These are phyloP conservation scores for Ranitomeya imitator DNA, from an alignment of 2,113 vertebrate species.

Conservation along the genomic window DNA sequence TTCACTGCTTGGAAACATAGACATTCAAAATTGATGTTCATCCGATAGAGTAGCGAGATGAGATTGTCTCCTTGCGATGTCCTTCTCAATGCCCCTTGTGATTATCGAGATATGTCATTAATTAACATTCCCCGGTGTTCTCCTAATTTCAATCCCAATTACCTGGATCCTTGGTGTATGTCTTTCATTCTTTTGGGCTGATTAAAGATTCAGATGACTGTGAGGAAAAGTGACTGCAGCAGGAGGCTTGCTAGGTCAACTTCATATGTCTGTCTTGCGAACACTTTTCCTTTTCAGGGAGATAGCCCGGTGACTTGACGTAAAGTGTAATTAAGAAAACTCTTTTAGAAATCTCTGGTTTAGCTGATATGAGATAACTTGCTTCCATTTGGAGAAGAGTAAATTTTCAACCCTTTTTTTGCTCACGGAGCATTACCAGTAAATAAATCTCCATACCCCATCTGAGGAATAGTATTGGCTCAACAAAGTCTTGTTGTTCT, in stretches of 20 bases:
- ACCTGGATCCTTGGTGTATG: constrained; percentile 26
- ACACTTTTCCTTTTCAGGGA: neutral
- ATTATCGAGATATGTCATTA: constrained; percentile 33
- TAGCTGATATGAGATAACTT: too few species aligned
- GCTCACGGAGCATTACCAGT: too few species aligned
- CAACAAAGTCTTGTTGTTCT: too few species aligned
- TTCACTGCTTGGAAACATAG: neutral
- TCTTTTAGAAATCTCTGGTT: too few species aligned
- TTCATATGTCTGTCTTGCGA: neutral
- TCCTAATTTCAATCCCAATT: constrained; percentile 46
- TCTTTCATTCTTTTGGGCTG: constrained; percentile 43
- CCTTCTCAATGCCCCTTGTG: constrained; percentile 16
- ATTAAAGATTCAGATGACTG: constrained; percentile 10
- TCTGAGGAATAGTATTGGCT: too few species aligned
- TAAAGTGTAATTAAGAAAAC: neutral
- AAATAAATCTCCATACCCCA: too few species aligned
- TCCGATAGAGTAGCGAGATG: neutral
- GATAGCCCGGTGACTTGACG: neutral
- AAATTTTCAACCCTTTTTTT: too few species aligned
- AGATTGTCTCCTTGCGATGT: constrained; percentile 32
- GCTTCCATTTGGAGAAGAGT: too few species aligned
- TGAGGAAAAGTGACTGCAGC: neutral
- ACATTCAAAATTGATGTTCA: constrained; percentile 13
- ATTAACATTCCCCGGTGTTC: constrained; percentile 31
- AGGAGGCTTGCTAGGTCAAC: neutral